phyloP scores from a whole-genome alignment of 2,797 vertebrate species.

The Poeciliopsis turneri region DNA sequence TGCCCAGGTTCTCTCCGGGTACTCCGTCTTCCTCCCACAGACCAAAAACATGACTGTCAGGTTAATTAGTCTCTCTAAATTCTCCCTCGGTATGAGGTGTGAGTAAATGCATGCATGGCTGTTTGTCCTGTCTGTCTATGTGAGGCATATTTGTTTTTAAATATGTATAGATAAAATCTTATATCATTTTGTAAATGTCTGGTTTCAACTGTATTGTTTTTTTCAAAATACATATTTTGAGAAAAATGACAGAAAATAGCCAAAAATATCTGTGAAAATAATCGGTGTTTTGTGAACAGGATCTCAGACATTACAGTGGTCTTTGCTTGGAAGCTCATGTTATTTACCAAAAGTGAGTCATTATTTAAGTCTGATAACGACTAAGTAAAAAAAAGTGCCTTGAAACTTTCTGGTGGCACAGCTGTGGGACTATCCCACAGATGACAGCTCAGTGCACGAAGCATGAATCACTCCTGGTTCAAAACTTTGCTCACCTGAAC shows the following conservation, averaged over 20 bases:
- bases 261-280: not conserved
- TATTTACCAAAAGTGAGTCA: not conserved
- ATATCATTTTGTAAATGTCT: not conserved
- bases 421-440: not conserved
- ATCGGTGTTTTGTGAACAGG: not conserved
- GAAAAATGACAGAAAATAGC: not conserved
- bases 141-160: not conserved
- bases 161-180: not conserved
- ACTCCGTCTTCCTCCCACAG: no score
- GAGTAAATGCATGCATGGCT: no score
- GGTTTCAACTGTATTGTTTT: not conserved
- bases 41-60: no score
- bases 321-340: not conserved
- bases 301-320: not conserved
- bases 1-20: no score
- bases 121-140: no score
- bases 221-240: not conserved
- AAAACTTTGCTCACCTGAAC: conserved; percentile 79
- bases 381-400: not conserved
- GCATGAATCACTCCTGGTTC: not conserved
- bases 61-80: no score
- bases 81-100: no score
- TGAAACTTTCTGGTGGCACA: not conserved
- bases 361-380: not conserved
- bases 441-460: not conserved